phyloP scores from a whole-genome alignment of 2,113 vertebrate species.

The Psettodes erumei region DNA sequence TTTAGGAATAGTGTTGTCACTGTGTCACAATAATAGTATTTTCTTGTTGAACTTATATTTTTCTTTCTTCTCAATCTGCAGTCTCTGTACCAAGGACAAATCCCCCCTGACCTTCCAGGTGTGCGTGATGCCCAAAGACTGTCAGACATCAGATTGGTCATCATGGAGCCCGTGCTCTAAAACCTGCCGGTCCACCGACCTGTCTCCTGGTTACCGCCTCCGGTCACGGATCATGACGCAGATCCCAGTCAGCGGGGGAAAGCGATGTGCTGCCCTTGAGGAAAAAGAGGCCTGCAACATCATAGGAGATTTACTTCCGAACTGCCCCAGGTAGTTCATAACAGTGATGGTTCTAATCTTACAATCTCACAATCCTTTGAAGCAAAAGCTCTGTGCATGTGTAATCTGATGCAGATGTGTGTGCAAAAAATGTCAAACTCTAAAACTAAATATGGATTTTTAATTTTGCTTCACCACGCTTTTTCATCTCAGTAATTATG shows the following conservation, averaged over 20 bases:
- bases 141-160: conserved; percentile 88
- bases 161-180: conserved; percentile 90
- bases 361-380: background rate
- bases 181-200: conserved; percentile 85
- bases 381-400: background rate
- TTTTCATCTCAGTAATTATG: conserved; percentile 40
- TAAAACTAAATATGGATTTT: conserved; percentile 40
- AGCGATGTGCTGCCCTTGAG: conserved; percentile 85
- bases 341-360: background rate
- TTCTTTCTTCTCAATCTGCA: conserved; percentile 61
- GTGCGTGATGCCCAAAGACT: conserved; percentile 90
- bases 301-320: conserved; percentile 84
- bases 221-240: conserved; percentile 84
- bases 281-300: conserved; percentile 90
- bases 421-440: conserved; percentile 16
- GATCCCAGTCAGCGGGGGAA: conserved; percentile 82
- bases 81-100: conserved; percentile 87
- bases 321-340: conserved; percentile 90
- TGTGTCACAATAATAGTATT: conserved; percentile 9
- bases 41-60: background rate
- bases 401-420: background rate
- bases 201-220: conserved; percentile 86
- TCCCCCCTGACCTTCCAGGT: conserved; percentile 85
- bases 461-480: conserved; percentile 20
- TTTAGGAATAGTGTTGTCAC: background rate